Base-by-base conservation (phyloP, 2,113 vertebrate genomes). In the Mola mola region DNA sequence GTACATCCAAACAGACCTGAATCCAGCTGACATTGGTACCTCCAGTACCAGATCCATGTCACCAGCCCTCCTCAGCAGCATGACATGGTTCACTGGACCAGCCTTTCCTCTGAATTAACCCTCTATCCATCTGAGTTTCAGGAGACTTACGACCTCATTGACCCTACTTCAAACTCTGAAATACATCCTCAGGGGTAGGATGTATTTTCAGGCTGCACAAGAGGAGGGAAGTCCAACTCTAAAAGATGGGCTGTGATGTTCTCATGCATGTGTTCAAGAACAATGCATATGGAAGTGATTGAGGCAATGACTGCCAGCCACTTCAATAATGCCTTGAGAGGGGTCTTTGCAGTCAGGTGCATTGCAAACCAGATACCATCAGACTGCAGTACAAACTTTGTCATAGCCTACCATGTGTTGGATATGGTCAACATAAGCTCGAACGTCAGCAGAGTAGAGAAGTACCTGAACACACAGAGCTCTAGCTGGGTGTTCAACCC, bases 191-290 rank as follows among this genome's bases (percentile, higher is more conserved):
- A 37, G 31, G 31, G n/a, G n/a, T n/a, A n/a, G 42, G 42, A 24
- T 6, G 8, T 24, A 2, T 2, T 44, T 6, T 44, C 21, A 24
- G 1, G 42, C 1, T 6, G 42, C 5, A 44, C 42, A 3, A 44
- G 21, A 24, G 42, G 21, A 44, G 42, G 42, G 7, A 12, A 15
- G 12, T 24, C 20, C 10, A 44, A 44, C 42, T 24, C 21, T 8
- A 44, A 44, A 24, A 4, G 12, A 44, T 44, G 42, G 41, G 42
- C 42, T 24, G 42, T 44, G 11, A 44, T 44, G 22, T 26, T 28
- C 25, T 47, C 25, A 11, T 16, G 25, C 24, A 28, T 47, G 44
- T 47, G 2, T 37, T 37, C 42, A 6, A 24, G 21, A 1, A 21
- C 42, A 13, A 13, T 44, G 1, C 40, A 42, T 21, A 16, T 47